Conservation (phyloP, 2,888 invertebrate genomes). For the Ophonus ardosiacus region DNA sequence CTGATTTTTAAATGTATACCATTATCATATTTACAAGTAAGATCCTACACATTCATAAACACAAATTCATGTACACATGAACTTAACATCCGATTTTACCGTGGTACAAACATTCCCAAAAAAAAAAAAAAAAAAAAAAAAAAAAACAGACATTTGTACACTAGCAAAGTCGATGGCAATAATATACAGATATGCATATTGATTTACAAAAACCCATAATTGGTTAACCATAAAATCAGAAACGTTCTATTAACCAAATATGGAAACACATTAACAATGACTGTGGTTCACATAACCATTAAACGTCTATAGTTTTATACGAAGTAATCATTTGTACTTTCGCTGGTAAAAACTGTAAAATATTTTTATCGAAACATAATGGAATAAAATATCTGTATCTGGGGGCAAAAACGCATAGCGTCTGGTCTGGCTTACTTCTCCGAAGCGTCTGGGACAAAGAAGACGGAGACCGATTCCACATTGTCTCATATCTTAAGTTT, state of each 20-base stretch:
- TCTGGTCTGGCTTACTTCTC: slow-evolving; percentile 37
- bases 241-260: not conserved
- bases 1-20: too few relatives aligned
- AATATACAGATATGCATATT: too few relatives aligned
- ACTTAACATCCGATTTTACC: too few relatives aligned
- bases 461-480: slow-evolving; percentile 22
- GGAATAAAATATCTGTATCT: slow-evolving; percentile 8
- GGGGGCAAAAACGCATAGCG: slow-evolving; percentile 3
- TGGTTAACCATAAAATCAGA: not conserved
- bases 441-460: slow-evolving; percentile 43
- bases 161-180: too few relatives aligned
- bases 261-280: not conserved
- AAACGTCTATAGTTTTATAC: not conserved
- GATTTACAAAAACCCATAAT: not conserved
- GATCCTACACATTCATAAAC: too few relatives aligned
- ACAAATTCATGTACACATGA: too few relatives aligned
- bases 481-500: slow-evolving; percentile 44
- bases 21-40: too few relatives aligned
- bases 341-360: not conserved
- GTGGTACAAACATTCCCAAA: too few relatives aligned
- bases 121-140: too few relatives aligned
- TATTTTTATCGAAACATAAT: slow-evolving; percentile 12
- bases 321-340: not conserved
- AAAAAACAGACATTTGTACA: too few relatives aligned
- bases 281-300: not conserved